Conservation (phyloP, 2,113 vertebrate species). For the Pholis gunnellus region DNA sequence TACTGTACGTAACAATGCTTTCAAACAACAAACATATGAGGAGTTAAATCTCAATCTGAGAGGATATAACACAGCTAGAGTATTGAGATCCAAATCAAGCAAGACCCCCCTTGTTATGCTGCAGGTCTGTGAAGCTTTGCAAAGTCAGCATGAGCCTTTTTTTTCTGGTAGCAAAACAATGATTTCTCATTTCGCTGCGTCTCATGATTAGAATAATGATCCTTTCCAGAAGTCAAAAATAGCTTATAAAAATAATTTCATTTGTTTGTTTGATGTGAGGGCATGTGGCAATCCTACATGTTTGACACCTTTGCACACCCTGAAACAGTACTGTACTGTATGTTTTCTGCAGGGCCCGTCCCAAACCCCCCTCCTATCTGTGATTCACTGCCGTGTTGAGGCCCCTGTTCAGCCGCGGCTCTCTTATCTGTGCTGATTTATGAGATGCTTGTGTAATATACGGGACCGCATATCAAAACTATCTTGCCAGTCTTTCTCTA, state of each 20-base stretch:
- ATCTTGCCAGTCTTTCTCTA: not conserved
- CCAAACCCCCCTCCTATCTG: not conserved
- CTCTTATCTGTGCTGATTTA: constrained; percentile 48
- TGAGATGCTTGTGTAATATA: constrained; percentile 48
- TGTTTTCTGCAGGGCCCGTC: not conserved
- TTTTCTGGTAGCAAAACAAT: constrained; percentile 32
- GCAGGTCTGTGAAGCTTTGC: constrained; percentile 58
- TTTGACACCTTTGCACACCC: constrained; percentile 54
- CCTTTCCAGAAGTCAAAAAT: constrained; percentile 73
- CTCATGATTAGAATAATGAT: constrained; percentile 27
- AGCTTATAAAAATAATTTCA: constrained; percentile 82
- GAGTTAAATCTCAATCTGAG: constrained; percentile 48
- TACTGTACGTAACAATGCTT: constrained; percentile 27
- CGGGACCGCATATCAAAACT: constrained; percentile 30
- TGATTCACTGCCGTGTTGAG: constrained; percentile 38
- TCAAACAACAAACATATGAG: constrained; percentile 58
- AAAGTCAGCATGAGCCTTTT: constrained; percentile 30
- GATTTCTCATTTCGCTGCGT: constrained; percentile 52
- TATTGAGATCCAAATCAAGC: constrained; percentile 58
- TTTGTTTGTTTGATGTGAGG: constrained; percentile 32
- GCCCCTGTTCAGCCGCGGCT: constrained; percentile 39
- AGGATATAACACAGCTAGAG: constrained; percentile 47
- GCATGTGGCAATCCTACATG: constrained; percentile 30
- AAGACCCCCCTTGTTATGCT: constrained; percentile 49
- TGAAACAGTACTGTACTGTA: not conserved